These are phyloP conservation scores for Forbesichthys papilliferus DNA, from an alignment of 2,113 vertebrate species.

Conservation along the genomic window DNA sequence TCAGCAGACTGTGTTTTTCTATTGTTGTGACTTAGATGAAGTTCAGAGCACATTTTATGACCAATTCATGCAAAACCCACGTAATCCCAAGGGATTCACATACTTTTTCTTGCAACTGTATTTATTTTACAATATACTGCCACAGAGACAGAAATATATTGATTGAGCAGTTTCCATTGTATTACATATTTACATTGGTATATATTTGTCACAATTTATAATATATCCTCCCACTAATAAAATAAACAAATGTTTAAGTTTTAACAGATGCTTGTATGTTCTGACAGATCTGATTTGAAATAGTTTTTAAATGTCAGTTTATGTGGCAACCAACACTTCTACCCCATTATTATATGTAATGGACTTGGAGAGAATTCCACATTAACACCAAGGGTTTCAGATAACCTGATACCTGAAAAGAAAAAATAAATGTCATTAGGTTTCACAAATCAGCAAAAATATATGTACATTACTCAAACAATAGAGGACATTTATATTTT, in stretches of 20 bases:
- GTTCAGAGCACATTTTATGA: too few relatives aligned
- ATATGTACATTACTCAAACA: conserved; percentile 43
- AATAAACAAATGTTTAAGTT: neutral
- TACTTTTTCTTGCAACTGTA: too few relatives aligned
- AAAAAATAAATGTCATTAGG: neutral
- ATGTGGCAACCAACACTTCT: neutral
- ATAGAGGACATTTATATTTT: conserved; percentile 23
- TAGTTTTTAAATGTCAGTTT: neutral
- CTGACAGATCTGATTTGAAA: neutral
- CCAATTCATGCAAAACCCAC: too few relatives aligned
- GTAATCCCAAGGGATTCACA: too few relatives aligned
- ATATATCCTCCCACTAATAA: neutral
- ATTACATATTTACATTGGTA: neutral
- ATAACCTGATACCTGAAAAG: conserved; percentile 23
- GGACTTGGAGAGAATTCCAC: neutral
- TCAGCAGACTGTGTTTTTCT: too few relatives aligned
- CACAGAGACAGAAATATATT: neutral
- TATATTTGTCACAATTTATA: neutral
- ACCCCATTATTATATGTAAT: too few relatives aligned
- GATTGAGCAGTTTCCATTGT: neutral
- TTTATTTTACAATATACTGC: too few relatives aligned
- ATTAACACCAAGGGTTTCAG: conserved; percentile 26
- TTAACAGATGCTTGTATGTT: conserved; percentile 32
- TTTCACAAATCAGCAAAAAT: conserved; percentile 28
- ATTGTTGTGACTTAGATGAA: too few relatives aligned